Evolutionary conservation across 2,113 vertebrate genomes (phyloP).

Genomic region (Dicaeum eximium): DNA sequence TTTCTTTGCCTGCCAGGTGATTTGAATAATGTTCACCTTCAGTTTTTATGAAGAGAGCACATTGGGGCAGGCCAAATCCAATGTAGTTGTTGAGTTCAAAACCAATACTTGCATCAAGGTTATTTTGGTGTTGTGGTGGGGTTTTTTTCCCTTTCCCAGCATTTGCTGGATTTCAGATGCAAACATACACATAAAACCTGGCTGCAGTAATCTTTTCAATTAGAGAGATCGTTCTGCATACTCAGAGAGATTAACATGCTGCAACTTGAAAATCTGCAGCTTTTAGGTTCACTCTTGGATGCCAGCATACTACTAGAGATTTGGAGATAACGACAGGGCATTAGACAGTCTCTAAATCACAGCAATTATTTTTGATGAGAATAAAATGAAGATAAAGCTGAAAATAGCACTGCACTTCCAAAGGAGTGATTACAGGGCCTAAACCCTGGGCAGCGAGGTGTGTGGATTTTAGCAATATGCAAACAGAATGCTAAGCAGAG

Average conservation of each 20-base stretch:
- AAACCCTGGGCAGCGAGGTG: not conserved
- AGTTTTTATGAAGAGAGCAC: not conserved
- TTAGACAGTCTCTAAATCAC: conserved; percentile 34
- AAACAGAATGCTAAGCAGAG: not conserved
- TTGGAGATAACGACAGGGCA: conserved; percentile 20
- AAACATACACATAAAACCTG: not conserved
- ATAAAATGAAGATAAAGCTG: conserved; percentile 55
- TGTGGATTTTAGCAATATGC: not conserved
- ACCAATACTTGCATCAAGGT: not conserved
- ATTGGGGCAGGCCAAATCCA: not conserved
- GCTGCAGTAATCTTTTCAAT: conserved; percentile 22
- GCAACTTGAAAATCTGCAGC: conserved; percentile 38
- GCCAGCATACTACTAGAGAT: conserved; percentile 6
- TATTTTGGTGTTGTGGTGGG: not conserved
- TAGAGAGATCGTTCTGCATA: not conserved
- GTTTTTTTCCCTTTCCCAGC: not conserved
- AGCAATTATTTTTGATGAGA: conserved; percentile 47
- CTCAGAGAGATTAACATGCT: conserved; percentile 19
- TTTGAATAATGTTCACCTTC: not conserved
- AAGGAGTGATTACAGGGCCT: not conserved
- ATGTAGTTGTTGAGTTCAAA: not conserved
- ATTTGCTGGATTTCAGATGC: not conserved
- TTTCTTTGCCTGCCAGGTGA: not conserved
- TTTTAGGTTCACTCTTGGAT: conserved; percentile 41
- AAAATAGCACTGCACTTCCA: conserved; percentile 26